phyloP scores from a whole-genome alignment of 1,140 invertebrate genomes.

The Dryas iulia region DNA sequence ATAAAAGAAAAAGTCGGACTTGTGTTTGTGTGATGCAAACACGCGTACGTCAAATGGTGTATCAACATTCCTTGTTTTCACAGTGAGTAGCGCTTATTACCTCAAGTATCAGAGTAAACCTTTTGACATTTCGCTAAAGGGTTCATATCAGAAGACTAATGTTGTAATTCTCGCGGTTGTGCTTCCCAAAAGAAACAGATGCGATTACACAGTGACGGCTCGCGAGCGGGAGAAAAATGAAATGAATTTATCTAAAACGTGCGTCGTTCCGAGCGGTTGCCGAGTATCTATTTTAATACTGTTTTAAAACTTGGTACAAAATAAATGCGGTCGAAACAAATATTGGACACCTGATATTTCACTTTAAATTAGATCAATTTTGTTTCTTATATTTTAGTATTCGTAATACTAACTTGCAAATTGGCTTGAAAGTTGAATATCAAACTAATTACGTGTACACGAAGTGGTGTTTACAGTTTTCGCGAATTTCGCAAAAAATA shows the following conservation, averaged over 20 bases:
- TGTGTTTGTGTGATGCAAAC: slow-evolving; percentile 46
- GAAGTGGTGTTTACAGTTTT: not conserved
- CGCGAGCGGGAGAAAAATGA: slow-evolving; percentile 66
- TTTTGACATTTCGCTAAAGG: slow-evolving; percentile 77
- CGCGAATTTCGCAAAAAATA: slow-evolving; percentile 19
- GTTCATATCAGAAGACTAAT: slow-evolving; percentile 75
- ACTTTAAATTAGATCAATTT: slow-evolving; percentile 25
- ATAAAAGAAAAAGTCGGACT: slow-evolving; percentile 59
- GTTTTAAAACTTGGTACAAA: slow-evolving; percentile 36
- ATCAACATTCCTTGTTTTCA: slow-evolving; percentile 66
- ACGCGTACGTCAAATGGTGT: slow-evolving; percentile 49
- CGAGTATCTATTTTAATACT: slow-evolving; percentile 57
- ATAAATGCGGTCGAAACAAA: slow-evolving; percentile 28
- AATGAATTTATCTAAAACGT: slow-evolving; percentile 65
- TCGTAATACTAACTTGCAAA: too few species aligned
- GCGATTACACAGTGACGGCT: slow-evolving; percentile 65
- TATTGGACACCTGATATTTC: slow-evolving; percentile 25
- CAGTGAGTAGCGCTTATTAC: slow-evolving; percentile 56
- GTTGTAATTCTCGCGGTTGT: slow-evolving; percentile 66
- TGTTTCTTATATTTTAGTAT: slow-evolving; percentile 21
- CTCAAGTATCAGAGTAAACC: slow-evolving; percentile 59
- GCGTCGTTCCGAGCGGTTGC: slow-evolving; percentile 48
- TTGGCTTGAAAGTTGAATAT: too few species aligned
- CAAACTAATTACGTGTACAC: not conserved
- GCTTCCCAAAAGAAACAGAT: slow-evolving; percentile 63